Base-by-base conservation (phyloP, 2,113 vertebrate species). In the Bubo scandiacus region DNA sequence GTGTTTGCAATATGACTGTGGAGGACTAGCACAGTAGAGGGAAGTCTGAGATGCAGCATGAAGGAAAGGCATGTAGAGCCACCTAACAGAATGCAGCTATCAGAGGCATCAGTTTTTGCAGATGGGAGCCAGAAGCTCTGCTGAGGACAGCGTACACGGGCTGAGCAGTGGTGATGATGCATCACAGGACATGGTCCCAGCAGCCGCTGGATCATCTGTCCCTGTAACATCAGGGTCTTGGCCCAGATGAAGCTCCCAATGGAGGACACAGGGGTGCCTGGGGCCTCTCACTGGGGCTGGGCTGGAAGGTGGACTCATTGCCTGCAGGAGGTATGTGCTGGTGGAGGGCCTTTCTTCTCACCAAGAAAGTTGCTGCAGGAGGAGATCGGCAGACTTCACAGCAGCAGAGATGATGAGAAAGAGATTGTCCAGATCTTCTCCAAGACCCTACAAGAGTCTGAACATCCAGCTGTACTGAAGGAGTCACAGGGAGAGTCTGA, bases 211-310 rank as follows among this genome's bases (percentile, higher is more conserved):
- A 73, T 23, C 62, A 73, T 30, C 13, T 13, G 10, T 17, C 30
- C 54, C 27, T 54, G 26, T 34, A 52, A 54, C 18, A 10, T 19
- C 23, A 74, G 45, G 9, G 52, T n/a, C 40, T 71, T 51, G 61
- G 18, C 40, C n/a, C 45, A 70, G 68, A 27, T 40, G 36, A 47
- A 91, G 15, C 7, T 61, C 29, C 12, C 36, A 40, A 5, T 4
- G 43, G 43, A 73, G 15, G n/a, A 40, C 30, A 54, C 22, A 52
- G 38, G 5, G 32, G 10, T 42, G 22, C 17, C 59, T 73, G 65
- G 15, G 19, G 27, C 11, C 42, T 43, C 32, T 55, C 0, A 0
- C 23, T 62, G 23, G 12, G n/a, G 51, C 58, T 59, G 18, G 20
- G 43, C 10, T 40, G 55, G 34, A 13, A 81, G 16, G 22, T 25